Evolutionary conservation across 2,888 invertebrate genomes (phyloP).

Genomic region (Elegia similella): DNA sequence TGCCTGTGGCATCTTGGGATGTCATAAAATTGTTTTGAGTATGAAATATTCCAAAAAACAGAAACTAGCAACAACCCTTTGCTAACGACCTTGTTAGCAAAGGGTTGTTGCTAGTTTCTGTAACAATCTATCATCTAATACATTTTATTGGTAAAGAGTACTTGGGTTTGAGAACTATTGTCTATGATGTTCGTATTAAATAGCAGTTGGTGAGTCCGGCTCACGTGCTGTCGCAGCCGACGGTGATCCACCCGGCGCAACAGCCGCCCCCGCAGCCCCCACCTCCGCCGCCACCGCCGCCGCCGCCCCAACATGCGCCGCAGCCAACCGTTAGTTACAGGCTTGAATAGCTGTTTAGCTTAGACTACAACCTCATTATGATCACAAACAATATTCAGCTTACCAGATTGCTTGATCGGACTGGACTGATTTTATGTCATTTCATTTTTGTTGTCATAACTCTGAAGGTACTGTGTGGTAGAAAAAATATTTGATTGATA

Average conservation of each 20-base stretch:
- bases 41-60: background rate
- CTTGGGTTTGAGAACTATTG: background rate
- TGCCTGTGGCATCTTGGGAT: too few species aligned
- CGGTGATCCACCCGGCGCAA: slow-evolving; percentile 74
- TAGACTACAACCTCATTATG: background rate
- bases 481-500: too few species aligned
- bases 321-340: slow-evolving; percentile 47
- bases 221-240: slow-evolving; percentile 71
- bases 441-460: background rate
- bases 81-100: too few species aligned
- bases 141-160: slow-evolving; percentile 12
- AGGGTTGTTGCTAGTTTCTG: background rate
- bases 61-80: too few species aligned
- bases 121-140: background rate
- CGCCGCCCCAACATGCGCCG: slow-evolving; percentile 49
- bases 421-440: background rate
- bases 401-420: background rate
- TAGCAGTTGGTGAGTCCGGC: slow-evolving; percentile 69
- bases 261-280: slow-evolving; percentile 76
- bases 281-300: slow-evolving; percentile 46
- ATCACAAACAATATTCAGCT: slow-evolving; percentile 1
- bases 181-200: slow-evolving; percentile 21
- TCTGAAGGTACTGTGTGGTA: background rate
- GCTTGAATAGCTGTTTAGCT: background rate
- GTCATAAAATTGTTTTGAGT: background rate